These are phyloP conservation scores for Leptinotarsa juncta DNA, from an alignment of 2,888 invertebrate genomes.

Conservation along the genomic window DNA sequence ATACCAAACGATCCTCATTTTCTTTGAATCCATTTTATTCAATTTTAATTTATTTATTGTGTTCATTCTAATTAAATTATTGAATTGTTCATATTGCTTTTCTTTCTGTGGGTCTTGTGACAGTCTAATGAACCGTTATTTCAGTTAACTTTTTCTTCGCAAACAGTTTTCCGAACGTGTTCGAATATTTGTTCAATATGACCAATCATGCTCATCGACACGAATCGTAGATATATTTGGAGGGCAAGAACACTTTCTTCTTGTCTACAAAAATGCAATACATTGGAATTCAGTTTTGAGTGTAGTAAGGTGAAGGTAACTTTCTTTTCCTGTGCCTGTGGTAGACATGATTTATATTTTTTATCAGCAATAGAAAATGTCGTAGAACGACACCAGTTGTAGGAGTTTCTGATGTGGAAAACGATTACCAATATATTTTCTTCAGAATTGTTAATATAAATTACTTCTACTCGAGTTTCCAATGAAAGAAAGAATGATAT, in stretches of 20 bases:
- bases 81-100: background rate
- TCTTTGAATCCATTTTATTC: slow-evolving; percentile 34
- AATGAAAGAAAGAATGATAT: no score
- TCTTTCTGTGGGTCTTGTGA: background rate
- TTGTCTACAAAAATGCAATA: background rate
- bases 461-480: no score
- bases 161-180: no score
- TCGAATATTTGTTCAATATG: background rate
- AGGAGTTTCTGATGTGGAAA: no score
- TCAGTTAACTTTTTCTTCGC: no score
- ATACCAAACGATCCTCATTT: slow-evolving; percentile 30
- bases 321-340: background rate
- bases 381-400: no score
- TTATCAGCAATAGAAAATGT: background rate
- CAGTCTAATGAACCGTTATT: no score
- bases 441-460: no score
- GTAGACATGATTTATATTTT: background rate
- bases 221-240: background rate
- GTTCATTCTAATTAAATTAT: slow-evolving; percentile 33
- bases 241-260: slow-evolving; percentile 12
- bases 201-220: slow-evolving; percentile 15
- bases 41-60: slow-evolving; percentile 42
- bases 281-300: background rate
- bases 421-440: no score
- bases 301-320: slow-evolving; percentile 2